These are phyloP conservation scores for Caenorhabditis sp. DNA, from an alignment of 2,888 invertebrate genomes.

Conservation along the genomic window DNA sequence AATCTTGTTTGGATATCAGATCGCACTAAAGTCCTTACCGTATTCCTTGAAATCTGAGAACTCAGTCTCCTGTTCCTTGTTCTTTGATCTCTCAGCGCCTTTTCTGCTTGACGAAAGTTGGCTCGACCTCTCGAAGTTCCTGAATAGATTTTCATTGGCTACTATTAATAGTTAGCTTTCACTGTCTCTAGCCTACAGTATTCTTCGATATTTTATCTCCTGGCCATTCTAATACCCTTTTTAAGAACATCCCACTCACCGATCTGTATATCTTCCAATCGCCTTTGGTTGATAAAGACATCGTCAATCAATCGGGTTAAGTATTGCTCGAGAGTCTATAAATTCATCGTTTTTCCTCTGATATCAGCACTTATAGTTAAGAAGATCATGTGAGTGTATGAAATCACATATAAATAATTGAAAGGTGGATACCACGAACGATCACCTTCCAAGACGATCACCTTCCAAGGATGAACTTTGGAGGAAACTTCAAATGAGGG, in stretches of 20 bases:
- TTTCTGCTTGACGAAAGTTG: conserved; percentile 58
- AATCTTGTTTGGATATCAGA: background rate
- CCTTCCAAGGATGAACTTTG: background rate
- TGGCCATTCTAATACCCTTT: background rate
- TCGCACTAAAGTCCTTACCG: conserved; percentile 1
- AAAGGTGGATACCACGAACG: background rate
- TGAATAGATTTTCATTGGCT: conserved; percentile 14
- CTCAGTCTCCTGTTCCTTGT: conserved; percentile 28
- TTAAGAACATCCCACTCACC: conserved; percentile 43
- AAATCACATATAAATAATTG: conserved; percentile 24
- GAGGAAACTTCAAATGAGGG: too few relatives aligned
- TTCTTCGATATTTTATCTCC: background rate
- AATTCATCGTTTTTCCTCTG: background rate
- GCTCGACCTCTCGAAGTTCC: conserved; percentile 57
- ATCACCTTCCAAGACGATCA: background rate
- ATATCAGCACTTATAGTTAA: conserved; percentile 3
- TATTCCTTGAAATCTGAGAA: conserved; percentile 13
- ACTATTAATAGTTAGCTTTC: too few relatives aligned
- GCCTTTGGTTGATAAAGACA: conserved; percentile 62
- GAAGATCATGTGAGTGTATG: background rate
- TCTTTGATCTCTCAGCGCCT: conserved; percentile 43
- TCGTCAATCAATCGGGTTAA: conserved; percentile 58
- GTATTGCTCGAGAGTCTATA: conserved; percentile 64
- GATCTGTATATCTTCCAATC: conserved; percentile 60
- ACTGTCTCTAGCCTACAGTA: background rate